Base-by-base conservation (phyloP, 2,888 invertebrate species). In the Synergus gifuensis region DNA sequence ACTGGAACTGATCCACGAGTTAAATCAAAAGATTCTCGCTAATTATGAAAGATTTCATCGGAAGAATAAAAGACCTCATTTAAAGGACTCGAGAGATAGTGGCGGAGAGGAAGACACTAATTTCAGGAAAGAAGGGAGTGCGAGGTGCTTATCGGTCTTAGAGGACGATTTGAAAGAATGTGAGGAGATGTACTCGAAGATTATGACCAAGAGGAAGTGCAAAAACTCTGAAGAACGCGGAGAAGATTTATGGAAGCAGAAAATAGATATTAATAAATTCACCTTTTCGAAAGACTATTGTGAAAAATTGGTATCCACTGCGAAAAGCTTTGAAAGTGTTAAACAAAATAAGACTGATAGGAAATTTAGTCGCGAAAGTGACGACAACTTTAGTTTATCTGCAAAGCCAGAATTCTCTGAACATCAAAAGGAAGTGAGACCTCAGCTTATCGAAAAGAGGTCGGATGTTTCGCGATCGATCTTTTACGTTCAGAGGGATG, bases 11-110 rank as follows among this genome's bases (percentile, higher is more conserved):
- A 92, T 92, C 12, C 90, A 91, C 79, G 92, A 92, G 64, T 80
- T 92, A 40, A 92, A 92, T 82, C 90, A 89, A 44, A 91, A 92
- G 84, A 92, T 92, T 28, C 83, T 91, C 3, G 88, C 89, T 4
- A 92, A 90, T 79, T 89, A 90, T 78, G 91, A 91, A 67, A 87
- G 87, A 40, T 90, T 91, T 73, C 91, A 91, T 54, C 88, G 89
- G 28, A 90, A 86, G 46, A 89, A 90, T 0, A 89, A 87, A 81
- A 84, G 87, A 16, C 77, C 9, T n/a, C 84, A 86, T 28, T 49
- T 79, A 54, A 87, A 85, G 36, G 82, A 79, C 14, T 62, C 0
- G 77, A 40, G 5, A 76, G 81, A n/a, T 54, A 1, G n/a, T 60
- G 28, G n/a, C 63, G 28, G 79, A 81, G 22, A 77, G 69, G n/a